These are phyloP conservation scores for Aphidius ervi DNA, from an alignment of 1,140 invertebrate genomes.

Conservation along the genomic window DNA sequence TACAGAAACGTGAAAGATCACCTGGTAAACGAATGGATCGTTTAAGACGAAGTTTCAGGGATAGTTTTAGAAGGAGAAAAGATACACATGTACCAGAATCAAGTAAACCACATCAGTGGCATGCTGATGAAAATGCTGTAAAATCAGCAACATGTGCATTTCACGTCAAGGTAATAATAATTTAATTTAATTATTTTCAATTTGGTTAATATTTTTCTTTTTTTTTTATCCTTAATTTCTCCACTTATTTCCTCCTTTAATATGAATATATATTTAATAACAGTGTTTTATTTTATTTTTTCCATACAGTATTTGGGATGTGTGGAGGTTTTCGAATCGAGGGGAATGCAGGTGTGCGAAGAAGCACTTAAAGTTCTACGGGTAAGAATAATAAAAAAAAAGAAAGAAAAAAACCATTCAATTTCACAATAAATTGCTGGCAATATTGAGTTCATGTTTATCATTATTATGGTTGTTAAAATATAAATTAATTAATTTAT, in stretches of 20 bases:
- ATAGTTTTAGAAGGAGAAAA: conserved; percentile 84
- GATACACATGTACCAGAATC: conserved; percentile 76
- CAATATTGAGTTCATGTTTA: too few species aligned
- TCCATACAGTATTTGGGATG: conserved; percentile 87
- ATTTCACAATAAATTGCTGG: too few species aligned
- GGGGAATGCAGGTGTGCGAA: conserved; percentile 99
- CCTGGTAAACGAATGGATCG: conserved; percentile 83
- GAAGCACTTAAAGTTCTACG: conserved; percentile 92
- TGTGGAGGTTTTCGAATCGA: conserved; percentile 97
- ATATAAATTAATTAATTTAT: conserved; percentile 31
- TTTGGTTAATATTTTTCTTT: too few species aligned
- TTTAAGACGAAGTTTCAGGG: conserved; percentile 83
- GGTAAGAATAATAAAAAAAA: conserved; percentile 56
- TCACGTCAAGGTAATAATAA: conserved; percentile 75
- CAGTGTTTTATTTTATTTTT: too few species aligned
- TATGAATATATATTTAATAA: too few species aligned
- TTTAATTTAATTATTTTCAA: conserved; percentile 7
- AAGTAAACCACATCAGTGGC: conserved; percentile 96
- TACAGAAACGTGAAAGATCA: conserved; percentile 61
- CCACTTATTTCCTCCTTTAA: too few species aligned
- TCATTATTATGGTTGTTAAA: background rate
- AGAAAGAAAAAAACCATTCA: too few species aligned
- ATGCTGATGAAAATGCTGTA: conserved; percentile 95
- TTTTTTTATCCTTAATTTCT: too few species aligned
- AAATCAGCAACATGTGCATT: conserved; percentile 94